phyloP scores from a whole-genome alignment of 1,140 invertebrate species.

The Drosophila truncata region DNA sequence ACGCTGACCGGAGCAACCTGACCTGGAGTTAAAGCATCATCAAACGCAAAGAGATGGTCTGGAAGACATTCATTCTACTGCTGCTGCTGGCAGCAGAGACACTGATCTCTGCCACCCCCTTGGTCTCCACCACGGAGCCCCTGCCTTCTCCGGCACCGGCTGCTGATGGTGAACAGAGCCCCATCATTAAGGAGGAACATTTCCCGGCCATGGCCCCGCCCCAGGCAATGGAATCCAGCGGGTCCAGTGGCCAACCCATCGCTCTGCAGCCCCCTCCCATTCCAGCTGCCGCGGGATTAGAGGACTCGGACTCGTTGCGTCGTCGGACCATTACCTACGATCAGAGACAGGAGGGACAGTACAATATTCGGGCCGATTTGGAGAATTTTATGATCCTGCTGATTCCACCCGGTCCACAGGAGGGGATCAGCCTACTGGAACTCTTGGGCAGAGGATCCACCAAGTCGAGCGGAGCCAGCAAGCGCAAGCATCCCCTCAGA shows the following conservation, averaged over 20 bases:
- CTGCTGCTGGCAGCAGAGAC: constrained; percentile 34
- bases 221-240: constrained; percentile 21
- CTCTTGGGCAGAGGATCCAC: constrained; percentile 70
- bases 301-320: constrained; percentile 35
- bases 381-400: constrained; percentile 88
- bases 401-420: constrained; percentile 86
- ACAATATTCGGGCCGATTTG: constrained; percentile 88
- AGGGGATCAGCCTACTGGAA: constrained; percentile 83
- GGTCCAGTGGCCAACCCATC: constrained; percentile 30
- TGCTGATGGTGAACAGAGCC: not conserved
- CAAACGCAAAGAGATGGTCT: constrained; percentile 40
- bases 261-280: constrained; percentile 37
- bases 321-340: constrained; percentile 86
- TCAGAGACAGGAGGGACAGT: constrained; percentile 88
- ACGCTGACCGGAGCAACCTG: constrained; percentile 45
- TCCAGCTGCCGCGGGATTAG: not conserved
- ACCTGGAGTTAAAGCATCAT: constrained; percentile 3
- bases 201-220: constrained; percentile 61
- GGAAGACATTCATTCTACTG: constrained; percentile 57
- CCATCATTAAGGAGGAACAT: constrained; percentile 48
- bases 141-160: constrained; percentile 11
- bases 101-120: constrained; percentile 2
- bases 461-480: constrained; percentile 27
- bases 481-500: constrained; percentile 57
- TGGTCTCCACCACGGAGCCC: constrained; percentile 16